phyloP scores from a whole-genome alignment of 2,888 invertebrate species.

The Pammene aurita region DNA sequence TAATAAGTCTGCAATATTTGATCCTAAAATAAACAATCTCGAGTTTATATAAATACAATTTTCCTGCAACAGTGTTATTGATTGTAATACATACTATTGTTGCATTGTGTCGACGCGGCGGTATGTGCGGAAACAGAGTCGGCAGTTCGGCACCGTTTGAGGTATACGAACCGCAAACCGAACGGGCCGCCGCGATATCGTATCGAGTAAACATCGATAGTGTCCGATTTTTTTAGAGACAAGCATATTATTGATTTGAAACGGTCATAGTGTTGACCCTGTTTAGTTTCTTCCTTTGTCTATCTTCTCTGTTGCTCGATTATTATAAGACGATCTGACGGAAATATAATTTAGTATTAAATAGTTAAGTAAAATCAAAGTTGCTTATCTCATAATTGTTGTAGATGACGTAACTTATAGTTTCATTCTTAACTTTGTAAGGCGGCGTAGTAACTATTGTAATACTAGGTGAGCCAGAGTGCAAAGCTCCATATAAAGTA shows the following conservation, averaged over 20 bases:
- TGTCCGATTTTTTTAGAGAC: neutral
- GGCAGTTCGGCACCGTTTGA: conserved; percentile 35
- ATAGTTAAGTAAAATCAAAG: too few relatives aligned
- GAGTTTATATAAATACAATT: conserved; percentile 36
- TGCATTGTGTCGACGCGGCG: conserved; percentile 46
- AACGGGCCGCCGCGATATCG: conserved; percentile 21
- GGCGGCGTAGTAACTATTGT: too few relatives aligned
- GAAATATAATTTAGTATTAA: too few relatives aligned
- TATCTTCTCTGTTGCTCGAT: too few relatives aligned
- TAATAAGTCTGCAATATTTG: conserved; percentile 23
- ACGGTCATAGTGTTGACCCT: neutral
- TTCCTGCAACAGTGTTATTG: conserved; percentile 33
- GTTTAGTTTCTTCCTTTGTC: too few relatives aligned
- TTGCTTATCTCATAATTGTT: too few relatives aligned
- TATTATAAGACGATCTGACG: too few relatives aligned
- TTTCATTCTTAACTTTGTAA: too few relatives aligned
- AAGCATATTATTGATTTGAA: neutral
- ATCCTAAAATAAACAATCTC: conserved; percentile 36
- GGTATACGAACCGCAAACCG: conserved; percentile 24
- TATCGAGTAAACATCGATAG: conserved; percentile 14
- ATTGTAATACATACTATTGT: conserved; percentile 33
- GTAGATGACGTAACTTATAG: too few relatives aligned
- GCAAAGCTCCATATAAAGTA: too few relatives aligned
- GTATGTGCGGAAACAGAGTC: conserved; percentile 46
- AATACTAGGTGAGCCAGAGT: too few relatives aligned